Percentiles rank a stretch among this genome's conserved stretches.
These are phyloP conservation scores for Phyllostomus discolor DNA, from an alignment of 2,113 vertebrate genomes.

Conservation along the genomic window DNA sequence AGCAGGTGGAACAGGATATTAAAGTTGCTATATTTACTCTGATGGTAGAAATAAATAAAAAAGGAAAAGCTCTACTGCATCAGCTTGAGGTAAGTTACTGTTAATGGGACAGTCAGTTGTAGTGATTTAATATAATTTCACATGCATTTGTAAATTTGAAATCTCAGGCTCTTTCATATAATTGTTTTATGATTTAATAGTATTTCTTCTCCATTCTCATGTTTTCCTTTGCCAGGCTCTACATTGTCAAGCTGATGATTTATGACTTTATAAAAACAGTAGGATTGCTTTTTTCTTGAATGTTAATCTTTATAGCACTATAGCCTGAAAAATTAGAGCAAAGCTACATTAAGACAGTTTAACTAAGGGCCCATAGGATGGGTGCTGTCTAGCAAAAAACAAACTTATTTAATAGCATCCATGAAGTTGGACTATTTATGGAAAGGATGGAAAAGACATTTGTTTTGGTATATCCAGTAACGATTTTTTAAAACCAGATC, in stretches of 20 bases:
- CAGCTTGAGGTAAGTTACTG: slow-evolving; percentile 90
- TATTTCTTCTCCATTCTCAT: neutral
- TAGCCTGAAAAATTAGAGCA: neutral
- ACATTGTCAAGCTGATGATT: neutral
- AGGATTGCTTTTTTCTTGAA: neutral
- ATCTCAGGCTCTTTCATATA: neutral
- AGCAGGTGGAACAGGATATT: slow-evolving; percentile 95
- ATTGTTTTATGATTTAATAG: neutral
- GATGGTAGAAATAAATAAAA: slow-evolving; percentile 98
- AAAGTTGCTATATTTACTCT: slow-evolving; percentile 97
- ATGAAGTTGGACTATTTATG: neutral
- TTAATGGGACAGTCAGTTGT: neutral
- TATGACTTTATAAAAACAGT: neutral
- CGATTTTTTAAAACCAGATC: neutral
- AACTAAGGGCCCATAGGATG: neutral
- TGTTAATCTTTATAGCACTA: neutral
- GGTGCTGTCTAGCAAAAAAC: neutral
- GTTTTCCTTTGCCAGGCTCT: neutral
- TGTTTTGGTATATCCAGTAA: neutral
- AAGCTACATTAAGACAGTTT: neutral
- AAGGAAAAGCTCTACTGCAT: slow-evolving; percentile 95
- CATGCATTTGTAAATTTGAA: neutral
- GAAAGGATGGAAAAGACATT: neutral
- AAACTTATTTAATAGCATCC: neutral
- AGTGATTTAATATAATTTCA: neutral